These are phyloP conservation scores for Phasianus colchicus DNA, from an alignment of 2,113 vertebrate species.

Conservation along the genomic window DNA sequence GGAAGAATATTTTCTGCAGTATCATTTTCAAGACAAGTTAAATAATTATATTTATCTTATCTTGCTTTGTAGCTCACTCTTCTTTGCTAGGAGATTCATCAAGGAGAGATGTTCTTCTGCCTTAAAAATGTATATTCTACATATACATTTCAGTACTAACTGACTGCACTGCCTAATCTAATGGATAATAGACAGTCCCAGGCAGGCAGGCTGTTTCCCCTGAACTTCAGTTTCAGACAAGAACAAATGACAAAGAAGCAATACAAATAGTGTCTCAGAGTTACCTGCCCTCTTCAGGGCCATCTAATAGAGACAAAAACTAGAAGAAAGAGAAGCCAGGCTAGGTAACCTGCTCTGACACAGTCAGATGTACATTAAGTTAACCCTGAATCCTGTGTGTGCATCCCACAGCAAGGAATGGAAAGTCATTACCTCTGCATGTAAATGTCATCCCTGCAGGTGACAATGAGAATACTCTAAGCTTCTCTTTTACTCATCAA, in stretches of 20 bases:
- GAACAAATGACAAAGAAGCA: background rate
- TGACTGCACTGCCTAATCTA: background rate
- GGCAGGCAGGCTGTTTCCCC: background rate
- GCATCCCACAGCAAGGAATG: background rate
- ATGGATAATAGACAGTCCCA: background rate
- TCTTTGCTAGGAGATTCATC: background rate
- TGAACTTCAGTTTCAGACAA: background rate
- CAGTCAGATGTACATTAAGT: background rate
- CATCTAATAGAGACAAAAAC: background rate
- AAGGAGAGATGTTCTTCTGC: background rate
- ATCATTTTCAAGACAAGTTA: conserved; percentile 31
- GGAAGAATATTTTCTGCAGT: background rate
- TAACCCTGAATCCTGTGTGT: background rate
- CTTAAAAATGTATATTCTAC: background rate
- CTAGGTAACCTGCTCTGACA: background rate
- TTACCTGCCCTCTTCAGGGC: background rate
- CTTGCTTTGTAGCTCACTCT: background rate
- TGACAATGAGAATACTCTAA: conserved; percentile 13
- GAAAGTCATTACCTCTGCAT: background rate
- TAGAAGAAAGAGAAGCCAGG: background rate
- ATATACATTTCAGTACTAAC: background rate
- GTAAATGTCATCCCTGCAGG: conserved; percentile 20
- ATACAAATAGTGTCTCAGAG: background rate
- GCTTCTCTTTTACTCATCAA: conserved; percentile 31
- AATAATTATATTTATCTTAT: background rate